Conservation (phyloP, 2,888 invertebrate species). For the Serripes groenlandicus region DNA sequence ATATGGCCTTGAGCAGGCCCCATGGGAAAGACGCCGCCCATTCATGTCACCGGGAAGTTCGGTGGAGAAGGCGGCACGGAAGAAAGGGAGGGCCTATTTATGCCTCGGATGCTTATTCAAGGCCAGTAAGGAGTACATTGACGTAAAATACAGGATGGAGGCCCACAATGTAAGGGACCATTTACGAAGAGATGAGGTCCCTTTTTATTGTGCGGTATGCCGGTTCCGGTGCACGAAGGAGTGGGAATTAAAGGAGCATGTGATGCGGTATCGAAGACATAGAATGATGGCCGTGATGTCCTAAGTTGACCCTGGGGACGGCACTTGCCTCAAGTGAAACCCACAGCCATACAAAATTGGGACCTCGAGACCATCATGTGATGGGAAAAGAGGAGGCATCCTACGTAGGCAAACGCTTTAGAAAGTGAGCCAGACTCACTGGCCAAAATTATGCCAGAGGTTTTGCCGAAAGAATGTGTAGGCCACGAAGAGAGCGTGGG, state of each 20-base stretch:
- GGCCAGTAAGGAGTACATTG: not conserved
- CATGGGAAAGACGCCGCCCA: no score
- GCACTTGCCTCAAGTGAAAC: not conserved
- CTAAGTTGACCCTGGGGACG: not conserved
- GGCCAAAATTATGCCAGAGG: no score
- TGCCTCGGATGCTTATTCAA: not conserved
- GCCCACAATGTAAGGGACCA: not conserved
- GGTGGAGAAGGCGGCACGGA: not conserved
- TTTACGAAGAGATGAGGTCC: not conserved
- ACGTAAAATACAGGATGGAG: not conserved
- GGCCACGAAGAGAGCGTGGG: no score
- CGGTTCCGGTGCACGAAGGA: no score
- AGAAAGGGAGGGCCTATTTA: not conserved
- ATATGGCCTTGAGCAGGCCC: no score
- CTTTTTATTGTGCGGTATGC: not conserved
- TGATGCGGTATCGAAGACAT: not conserved
- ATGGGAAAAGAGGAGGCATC: no score
- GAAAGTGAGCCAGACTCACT: no score
- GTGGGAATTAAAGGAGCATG: no score
- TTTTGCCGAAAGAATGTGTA: no score
- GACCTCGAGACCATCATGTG: no score
- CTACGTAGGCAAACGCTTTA: no score
- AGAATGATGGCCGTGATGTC: not conserved
- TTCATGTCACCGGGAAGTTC: not conserved
- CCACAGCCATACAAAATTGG: not conserved